A percentile compares a stretch with the other conserved stretches of the same genome.
phyloP scores from a whole-genome alignment of 2,113 vertebrate genomes.

The Egretta garzetta region DNA sequence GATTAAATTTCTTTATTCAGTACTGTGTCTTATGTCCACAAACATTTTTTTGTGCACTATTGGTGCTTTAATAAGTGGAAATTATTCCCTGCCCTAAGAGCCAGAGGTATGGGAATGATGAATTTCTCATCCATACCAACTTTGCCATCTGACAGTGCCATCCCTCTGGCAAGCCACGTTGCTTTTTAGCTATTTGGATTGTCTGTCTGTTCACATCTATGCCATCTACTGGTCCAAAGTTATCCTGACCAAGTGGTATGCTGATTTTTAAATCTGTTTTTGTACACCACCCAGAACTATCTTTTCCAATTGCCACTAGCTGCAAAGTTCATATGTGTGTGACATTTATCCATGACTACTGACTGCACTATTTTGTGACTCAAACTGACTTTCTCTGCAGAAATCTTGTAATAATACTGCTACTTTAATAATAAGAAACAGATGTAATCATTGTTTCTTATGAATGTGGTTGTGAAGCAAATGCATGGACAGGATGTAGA shows the following conservation, averaged over 20 bases:
- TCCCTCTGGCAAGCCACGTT: accelerated
- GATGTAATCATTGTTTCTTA: background rate
- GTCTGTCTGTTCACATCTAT: background rate
- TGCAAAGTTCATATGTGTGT: background rate
- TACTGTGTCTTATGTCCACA: background rate
- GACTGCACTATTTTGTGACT: background rate
- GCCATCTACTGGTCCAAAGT: background rate
- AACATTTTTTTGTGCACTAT: background rate
- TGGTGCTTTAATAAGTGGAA: background rate
- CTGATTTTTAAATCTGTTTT: background rate
- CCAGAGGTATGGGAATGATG: background rate
- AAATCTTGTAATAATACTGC: background rate
- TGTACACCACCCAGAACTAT: background rate
- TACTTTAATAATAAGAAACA: background rate
- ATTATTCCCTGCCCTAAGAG: background rate
- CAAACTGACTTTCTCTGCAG: background rate
- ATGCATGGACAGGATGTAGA: background rate
- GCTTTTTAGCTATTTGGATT: background rate
- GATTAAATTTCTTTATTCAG: background rate
- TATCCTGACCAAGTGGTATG: background rate
- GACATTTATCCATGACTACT: background rate
- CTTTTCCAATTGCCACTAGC: background rate
- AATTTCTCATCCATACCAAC: background rate
- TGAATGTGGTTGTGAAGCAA: background rate
- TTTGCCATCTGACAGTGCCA: background rate